Percentiles rank a stretch among this genome's conserved stretches.
Conservation (phyloP, 2,113 vertebrate genomes). For the Mesocricetus auratus region DNA sequence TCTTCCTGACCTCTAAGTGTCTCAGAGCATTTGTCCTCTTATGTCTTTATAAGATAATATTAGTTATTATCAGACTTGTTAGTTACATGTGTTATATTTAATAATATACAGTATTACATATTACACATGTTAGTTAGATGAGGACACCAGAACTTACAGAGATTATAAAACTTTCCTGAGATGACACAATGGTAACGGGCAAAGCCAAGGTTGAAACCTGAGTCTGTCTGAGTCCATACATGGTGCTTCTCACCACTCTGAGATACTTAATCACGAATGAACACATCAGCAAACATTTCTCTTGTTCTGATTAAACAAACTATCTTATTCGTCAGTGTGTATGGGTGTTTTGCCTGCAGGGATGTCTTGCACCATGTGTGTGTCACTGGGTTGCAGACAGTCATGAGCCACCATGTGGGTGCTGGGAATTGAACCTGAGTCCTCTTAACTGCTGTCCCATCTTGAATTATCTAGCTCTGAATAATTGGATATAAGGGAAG, state of each 20-base stretch:
- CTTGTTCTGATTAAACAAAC: not conserved
- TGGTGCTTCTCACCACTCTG: not conserved
- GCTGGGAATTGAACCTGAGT: not conserved
- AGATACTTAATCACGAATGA: not conserved
- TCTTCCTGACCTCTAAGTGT: not conserved
- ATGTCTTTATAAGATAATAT: not conserved
- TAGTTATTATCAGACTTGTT: slow-evolving; percentile 1
- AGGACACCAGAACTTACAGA: not conserved
- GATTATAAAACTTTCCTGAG: not conserved
- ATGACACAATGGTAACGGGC: not conserved
- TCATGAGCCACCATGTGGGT: not conserved
- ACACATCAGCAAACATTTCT: not conserved
- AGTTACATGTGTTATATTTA: not conserved
- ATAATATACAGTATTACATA: not conserved
- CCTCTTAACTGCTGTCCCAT: too few relatives aligned
- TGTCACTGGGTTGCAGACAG: not conserved
- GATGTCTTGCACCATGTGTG: not conserved
- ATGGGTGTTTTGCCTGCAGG: not conserved
- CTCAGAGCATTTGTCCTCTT: not conserved
- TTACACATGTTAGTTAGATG: slow-evolving; percentile 33
- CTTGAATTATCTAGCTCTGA: slow-evolving; percentile 48
- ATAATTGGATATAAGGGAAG: not conserved
- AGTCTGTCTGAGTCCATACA: not conserved
- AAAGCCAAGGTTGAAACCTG: not conserved
- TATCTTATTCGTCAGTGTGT: not conserved